Evolutionary conservation across 2,888 invertebrate species (phyloP), one percentile per base, ranked within the genome.

Genomic region (Thecophora atra): DNA sequence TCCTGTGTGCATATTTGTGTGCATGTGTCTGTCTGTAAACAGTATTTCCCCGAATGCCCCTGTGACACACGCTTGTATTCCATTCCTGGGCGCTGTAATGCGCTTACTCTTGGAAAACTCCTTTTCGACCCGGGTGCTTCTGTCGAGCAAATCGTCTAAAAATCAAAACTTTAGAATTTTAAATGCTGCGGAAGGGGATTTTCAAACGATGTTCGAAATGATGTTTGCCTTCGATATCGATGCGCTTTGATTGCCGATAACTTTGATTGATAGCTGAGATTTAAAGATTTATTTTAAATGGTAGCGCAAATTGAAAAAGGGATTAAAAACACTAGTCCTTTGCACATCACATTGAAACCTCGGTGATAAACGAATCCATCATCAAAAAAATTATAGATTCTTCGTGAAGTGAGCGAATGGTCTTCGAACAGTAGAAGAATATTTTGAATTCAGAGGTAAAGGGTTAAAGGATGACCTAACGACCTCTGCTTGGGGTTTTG

Each of bases 1-100:
- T 28, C 26, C 1, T 17, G 4, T 73, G 69, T 66, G 70, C 72
- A 72, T 28, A 19, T 51, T 44, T 54, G 73, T 72, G 65, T 76
- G 75, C 79, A 79, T 79, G 37, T 77, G 79, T 81, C 79, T 81
- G 81, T 77, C 72, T 44, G 70, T 73, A 78, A 81, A 80, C 80
- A 79, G 3, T 58, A 44, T 47, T 64, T 47, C 26, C 47, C 47
- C 54, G 42, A 54, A 60, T 69, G 60, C 69, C 44, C 69, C 19
- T 28, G 69, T 60, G 69, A 69, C 15, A 60, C 2, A 13, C 19
- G 68, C n/a, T 60, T 47, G 69, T 47, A 37, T 37, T 11, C 37
- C 51, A 60, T 47, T 69, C 52, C 47, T 28, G 60, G 69, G 51
- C 69, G 60, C 62, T 47, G 69, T 69, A 69, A 60, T 69, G 69